phyloP scores from a whole-genome alignment of 1,140 invertebrate genomes.

The Musca vetustissima region DNA sequence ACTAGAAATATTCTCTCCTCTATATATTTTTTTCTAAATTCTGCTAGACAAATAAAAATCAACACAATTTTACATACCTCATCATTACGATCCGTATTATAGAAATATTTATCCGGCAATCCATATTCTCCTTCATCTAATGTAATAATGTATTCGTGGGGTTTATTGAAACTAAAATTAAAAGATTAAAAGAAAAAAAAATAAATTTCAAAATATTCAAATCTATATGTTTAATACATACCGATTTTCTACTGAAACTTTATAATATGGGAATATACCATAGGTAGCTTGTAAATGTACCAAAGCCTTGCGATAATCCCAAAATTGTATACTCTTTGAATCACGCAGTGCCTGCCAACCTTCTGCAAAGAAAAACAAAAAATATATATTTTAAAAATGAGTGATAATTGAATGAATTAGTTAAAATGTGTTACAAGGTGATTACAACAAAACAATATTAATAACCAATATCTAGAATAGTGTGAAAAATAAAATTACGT shows the following conservation, averaged over 20 bases:
- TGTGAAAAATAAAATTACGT: no score
- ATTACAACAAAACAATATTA: not conserved
- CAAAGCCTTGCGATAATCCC: slow-evolving; percentile 45
- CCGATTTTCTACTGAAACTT: slow-evolving; percentile 47
- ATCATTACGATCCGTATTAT: slow-evolving; percentile 45
- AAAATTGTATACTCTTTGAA: slow-evolving; percentile 39
- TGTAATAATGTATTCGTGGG: slow-evolving; percentile 51
- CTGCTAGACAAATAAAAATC: no score
- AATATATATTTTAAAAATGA: not conserved
- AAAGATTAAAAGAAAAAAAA: not conserved
- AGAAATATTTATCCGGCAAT: slow-evolving; percentile 52
- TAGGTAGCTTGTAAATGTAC: slow-evolving; percentile 44
- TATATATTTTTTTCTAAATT: no score
- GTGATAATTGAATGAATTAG: slow-evolving; percentile 1
- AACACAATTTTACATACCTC: slow-evolving; percentile 34
- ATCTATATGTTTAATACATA: no score
- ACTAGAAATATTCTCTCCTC: no score
- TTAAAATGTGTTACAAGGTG: not conserved
- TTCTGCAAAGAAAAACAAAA: slow-evolving; percentile 33
- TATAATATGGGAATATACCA: slow-evolving; percentile 52
- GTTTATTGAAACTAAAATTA: slow-evolving; percentile 39
- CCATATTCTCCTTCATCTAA: slow-evolving; percentile 51
- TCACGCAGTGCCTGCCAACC: slow-evolving; percentile 49
- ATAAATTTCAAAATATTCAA: not conserved
- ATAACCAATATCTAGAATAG: no score